Conservation (phyloP, 2,888 invertebrate species). For the Dichetophora obliterata region DNA sequence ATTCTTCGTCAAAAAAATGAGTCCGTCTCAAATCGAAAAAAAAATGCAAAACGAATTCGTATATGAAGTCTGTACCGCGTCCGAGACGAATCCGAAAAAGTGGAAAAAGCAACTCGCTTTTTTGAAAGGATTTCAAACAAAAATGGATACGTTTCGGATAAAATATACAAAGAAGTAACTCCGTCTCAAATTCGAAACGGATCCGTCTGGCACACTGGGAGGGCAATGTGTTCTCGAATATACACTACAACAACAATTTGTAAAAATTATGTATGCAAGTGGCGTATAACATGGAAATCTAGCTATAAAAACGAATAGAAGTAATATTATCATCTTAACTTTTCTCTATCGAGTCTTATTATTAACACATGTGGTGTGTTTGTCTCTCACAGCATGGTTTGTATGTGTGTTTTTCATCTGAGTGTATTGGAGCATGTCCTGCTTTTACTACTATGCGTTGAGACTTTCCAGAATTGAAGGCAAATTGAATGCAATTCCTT, state of each 20-base stretch:
- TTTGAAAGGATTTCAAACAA: no score
- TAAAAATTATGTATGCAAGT: slow-evolving; percentile 13
- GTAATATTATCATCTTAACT: neutral
- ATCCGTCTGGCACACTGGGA: no score
- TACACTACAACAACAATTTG: neutral
- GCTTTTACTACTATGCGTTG: neutral
- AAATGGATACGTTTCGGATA: no score
- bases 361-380: neutral
- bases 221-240: no score
- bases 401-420: neutral
- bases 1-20: no score
- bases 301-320: slow-evolving; percentile 4
- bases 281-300: slow-evolving; percentile 10
- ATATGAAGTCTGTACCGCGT: no score
- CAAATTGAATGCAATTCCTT: slow-evolving; percentile 24
- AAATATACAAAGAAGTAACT: no score
- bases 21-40: no score
- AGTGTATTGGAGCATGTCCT: neutral
- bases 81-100: no score
- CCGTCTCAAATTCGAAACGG: no score
- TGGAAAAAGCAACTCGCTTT: no score
- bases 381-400: neutral
- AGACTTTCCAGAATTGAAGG: slow-evolving; percentile 3
- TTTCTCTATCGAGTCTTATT: neutral
- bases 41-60: no score